Base-by-base conservation (phyloP, 2,113 vertebrate genomes). In the Malurus melanocephalus region DNA sequence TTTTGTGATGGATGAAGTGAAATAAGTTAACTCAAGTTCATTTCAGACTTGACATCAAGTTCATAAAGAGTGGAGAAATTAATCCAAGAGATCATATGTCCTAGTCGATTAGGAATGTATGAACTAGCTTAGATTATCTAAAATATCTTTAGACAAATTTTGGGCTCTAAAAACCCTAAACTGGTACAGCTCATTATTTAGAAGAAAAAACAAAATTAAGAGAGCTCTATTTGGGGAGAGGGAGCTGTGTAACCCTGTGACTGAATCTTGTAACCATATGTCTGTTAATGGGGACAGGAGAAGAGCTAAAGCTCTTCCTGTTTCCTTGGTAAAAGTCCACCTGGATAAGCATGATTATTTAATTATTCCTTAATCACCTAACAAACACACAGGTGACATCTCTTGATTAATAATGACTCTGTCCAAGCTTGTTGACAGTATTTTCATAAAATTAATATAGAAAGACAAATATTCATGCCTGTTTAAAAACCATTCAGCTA, bases 241-340 rank as follows among this genome's bases (percentile, higher is more conserved):
- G 35, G 49, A 88, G 10, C 27, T 73, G 46, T 48, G 26, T 32
- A 80, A 74, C 46, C 17, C 22, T 24, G 27, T 23, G 28, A 19
- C 28, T 83, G 45, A 21, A 57, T 10, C 23, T 21, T n/a, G 45
- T 88, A 60, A 33, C 35, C 16, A 1, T 6, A 4, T 8, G 9
- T 21, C 62, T 85, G 45, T 20, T 53, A 30, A 48, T 0, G 0
- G 38, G 9, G 32, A 57, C 4, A 6, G 38, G 26, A 81, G 23
- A 23, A 67, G n/a, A 80, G 33, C 8, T 48, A 53, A 60, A 80
- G 33, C 10, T 52, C 65, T 66, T 81, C 42, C 49, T 55, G 8
- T 57, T 40, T 81, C 30, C 55, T 68, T 10, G 12, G 18, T 27
- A 48, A 27, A 87, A 64, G 45, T 76, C 42, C 45, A 68, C n/a